phyloP scores from a whole-genome alignment of 37 sponge, comb jelly and placozoan genomes.

The Aplysina aerophoba region DNA sequence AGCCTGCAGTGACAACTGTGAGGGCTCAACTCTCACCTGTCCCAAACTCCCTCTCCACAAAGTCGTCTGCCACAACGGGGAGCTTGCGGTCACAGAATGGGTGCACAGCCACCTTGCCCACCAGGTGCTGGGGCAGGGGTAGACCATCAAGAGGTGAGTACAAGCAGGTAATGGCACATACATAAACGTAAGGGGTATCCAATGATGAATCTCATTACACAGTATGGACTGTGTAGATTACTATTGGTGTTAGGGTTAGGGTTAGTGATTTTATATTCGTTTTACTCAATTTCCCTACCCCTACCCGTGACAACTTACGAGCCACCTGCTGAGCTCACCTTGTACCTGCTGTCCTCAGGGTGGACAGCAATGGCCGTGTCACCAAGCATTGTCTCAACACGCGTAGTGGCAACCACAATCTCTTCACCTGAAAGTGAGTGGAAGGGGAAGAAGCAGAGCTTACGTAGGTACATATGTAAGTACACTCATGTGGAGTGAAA shows the following conservation, averaged over 20 bases:
- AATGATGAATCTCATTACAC: no score
- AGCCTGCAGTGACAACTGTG: no score
- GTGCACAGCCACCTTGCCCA: constrained; percentile 70
- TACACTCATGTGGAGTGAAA: no score
- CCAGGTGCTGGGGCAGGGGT: constrained; percentile 72
- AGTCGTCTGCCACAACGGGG: constrained; percentile 89
- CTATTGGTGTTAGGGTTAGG: neutral
- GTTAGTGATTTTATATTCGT: neutral
- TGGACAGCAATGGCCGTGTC: constrained; percentile 99
- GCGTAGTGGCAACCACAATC: constrained; percentile 98
- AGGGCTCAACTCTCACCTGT: constrained; percentile 54
- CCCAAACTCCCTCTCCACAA: constrained; percentile 94
- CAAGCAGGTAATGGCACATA: neutral
- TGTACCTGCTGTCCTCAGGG: constrained; percentile 87
- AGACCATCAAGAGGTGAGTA: neutral
- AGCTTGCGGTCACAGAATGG: constrained; percentile 88
- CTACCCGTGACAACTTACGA: neutral
- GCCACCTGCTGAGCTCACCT: constrained; percentile 44
- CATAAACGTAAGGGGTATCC: no score
- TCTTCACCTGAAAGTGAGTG: constrained; percentile 61
- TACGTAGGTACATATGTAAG: no score
- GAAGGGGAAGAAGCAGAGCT: no score
- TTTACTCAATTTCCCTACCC: neutral
- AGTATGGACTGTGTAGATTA: neutral
- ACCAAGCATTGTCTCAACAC: constrained; percentile 98